Evolutionary conservation across 1,140 invertebrate species (phyloP), one percentile per base, ranked within the genome.

Genomic region (Platorchestia sp.): DNA sequence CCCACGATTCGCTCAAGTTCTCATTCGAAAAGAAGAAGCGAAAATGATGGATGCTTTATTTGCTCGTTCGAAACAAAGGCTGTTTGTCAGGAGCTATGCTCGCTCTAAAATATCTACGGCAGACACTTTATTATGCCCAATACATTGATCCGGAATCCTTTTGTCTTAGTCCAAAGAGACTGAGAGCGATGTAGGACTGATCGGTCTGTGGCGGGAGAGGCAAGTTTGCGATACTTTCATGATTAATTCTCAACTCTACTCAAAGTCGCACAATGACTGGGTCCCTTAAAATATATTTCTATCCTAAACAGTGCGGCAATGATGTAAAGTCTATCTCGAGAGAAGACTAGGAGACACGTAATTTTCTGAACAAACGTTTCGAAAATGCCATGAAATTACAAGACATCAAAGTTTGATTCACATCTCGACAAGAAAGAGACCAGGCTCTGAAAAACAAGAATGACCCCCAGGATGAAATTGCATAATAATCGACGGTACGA

Each of bases 111-210:
- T 93, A 93, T 93, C 91, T 93, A 93, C 91, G 43, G 41, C 91
- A n/a, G 45, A 93, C 91, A 45, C 91, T 93, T 93, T 93, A 93
- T 93, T 93, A 93, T 93, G 91, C 43, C 91, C 91, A 93, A 93
- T 93, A 93, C 44, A 93, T 93, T 93, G 91, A 93, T 93, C 91
- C 40, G 43, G 41, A 91, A n/a, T 40, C 45, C 91, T 93, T 93
- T 93, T 93, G 91, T 93, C 91, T 93, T 47, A 45, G 44, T 44
- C 41, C 91, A 47, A 47, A 44, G 91, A 93, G 91, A 93, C 41
- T 0, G 40, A 47, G 91, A 93, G 91, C 36, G 45, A 6, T 93
- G 43, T 47, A 19, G 41, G 43, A 93, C 7, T 93, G 91, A 93
- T 93, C 91, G 44, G 45, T 45, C 44, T 27, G 45, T 7, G 59